Evolutionary conservation across 2,113 vertebrate species (phyloP), one percentile per base, ranked within the genome.

Genomic region (Phrynosoma blainvillii): DNA sequence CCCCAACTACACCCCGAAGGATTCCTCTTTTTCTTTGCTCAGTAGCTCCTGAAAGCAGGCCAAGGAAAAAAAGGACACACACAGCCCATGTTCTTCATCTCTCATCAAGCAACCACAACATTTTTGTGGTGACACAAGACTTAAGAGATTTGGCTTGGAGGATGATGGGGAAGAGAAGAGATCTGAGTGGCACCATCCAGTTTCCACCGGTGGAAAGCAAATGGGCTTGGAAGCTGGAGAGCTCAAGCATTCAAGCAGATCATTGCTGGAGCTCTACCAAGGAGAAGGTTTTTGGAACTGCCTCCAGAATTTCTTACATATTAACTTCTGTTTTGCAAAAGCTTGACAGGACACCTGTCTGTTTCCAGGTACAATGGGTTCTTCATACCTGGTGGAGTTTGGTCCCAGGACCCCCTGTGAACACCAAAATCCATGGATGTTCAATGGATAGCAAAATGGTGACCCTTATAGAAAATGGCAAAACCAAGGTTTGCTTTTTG

Each of bases 91-190:
- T 42, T 70, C 30, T 52, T 89, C 52, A 59, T 89, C 62, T 76
- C 68, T 9, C 47, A 32, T 23, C 0, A 0, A 83, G 14, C 78
- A 82, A 47, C 79, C 77, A 23, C 89, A 86, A 27, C 11, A 1
- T 0, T 20, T 70, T 65, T 74, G 54, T 59, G 88, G 68, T 0
- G 0, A 0, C 0, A 30, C 0, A 0, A 90, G 47, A 16, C 20
- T 68, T 47, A 84, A 42, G 68, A 30, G 62, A 68, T 54, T 0
- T 13, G 54, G 89, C 1, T 84, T 47, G 36, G 36, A 20, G 18
- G 70, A 36, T 36, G 2, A 2, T 36, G 36, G 36, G 36, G 36
- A 36, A 36, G 36, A 47, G 25, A 5, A 47, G 83, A 32, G 14
- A 36, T 36, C 32, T 25, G 30, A 42, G 36, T 10, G 65, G 8